Conservation (phyloP, 2,113 vertebrate species). For the Mungos mungo region DNA sequence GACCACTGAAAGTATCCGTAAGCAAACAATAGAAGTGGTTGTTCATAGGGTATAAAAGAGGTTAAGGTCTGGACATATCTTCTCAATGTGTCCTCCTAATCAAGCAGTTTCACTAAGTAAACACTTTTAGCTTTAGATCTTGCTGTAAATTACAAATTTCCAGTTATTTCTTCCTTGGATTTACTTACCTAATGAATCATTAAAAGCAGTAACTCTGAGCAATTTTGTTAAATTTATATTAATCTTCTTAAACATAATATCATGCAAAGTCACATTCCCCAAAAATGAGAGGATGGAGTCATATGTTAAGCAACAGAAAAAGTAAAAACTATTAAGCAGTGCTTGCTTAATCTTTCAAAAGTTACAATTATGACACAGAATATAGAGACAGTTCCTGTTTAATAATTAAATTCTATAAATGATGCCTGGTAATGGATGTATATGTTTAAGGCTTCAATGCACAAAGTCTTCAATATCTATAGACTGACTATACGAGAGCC, state of each 20-base stretch:
- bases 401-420: not conserved
- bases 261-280: not conserved
- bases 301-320: not conserved
- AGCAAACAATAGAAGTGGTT: not conserved
- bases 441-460: not conserved
- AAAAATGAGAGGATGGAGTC: not conserved
- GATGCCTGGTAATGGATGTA: not conserved
- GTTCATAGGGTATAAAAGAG: not conserved
- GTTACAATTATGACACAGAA: not conserved
- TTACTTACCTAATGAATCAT: not conserved
- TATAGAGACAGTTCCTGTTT: not conserved
- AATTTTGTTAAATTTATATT: conserved; percentile 10
- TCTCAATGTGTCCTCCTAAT: not conserved
- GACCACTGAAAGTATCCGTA: not conserved
- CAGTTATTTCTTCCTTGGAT: not conserved
- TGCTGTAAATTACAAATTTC: not conserved
- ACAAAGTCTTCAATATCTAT: not conserved
- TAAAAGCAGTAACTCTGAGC: not conserved
- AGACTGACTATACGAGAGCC: not conserved
- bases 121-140: not conserved
- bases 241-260: not conserved
- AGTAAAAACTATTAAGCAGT: not conserved
- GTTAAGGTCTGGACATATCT: not conserved
- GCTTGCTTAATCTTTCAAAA: conserved; percentile 11
- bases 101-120: not conserved